A percentile compares a stretch with the other conserved stretches of the same genome.
Evolutionary conservation across 2,888 invertebrate genomes (phyloP).

Genomic region (Hipparchia semele): DNA sequence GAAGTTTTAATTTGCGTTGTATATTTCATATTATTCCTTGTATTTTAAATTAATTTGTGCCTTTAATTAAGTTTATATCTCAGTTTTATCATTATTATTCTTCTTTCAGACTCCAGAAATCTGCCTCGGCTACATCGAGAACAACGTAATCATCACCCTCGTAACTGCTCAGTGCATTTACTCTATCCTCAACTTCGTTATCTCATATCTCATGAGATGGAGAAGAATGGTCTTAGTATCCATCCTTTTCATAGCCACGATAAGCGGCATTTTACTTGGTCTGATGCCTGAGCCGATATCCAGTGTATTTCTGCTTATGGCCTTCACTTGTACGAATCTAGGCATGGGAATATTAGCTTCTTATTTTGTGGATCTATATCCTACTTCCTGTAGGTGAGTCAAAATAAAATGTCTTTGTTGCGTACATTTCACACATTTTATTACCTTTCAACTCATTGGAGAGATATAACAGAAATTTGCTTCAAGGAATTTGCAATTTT

Average conservation of each 20-base stretch:
- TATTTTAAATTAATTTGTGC: too few relatives aligned
- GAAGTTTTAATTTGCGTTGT: too few relatives aligned
- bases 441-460: too few relatives aligned
- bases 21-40: too few relatives aligned
- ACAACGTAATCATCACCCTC: slow-evolving; percentile 84
- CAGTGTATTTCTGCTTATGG: slow-evolving; percentile 68
- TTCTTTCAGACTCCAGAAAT: slow-evolving; percentile 60
- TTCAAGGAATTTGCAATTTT: too few relatives aligned
- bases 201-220: slow-evolving; percentile 79
- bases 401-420: neutral
- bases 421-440: too few relatives aligned
- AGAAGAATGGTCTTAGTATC: slow-evolving; percentile 78
- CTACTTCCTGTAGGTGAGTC: slow-evolving; percentile 70
- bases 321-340: slow-evolving; percentile 71
- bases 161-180: slow-evolving; percentile 85
- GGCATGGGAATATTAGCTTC: slow-evolving; percentile 76
- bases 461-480: too few relatives aligned
- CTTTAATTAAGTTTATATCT: too few relatives aligned
- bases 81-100: neutral
- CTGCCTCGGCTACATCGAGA: slow-evolving; percentile 81
- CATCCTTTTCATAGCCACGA: slow-evolving; percentile 76
- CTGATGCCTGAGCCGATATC: slow-evolving; percentile 70
- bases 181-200: slow-evolving; percentile 83
- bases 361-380: slow-evolving; percentile 74
- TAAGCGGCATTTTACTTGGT: slow-evolving; percentile 75